Conservation (phyloP, 1,140 invertebrate species). For the Odontomachus brunneus region DNA sequence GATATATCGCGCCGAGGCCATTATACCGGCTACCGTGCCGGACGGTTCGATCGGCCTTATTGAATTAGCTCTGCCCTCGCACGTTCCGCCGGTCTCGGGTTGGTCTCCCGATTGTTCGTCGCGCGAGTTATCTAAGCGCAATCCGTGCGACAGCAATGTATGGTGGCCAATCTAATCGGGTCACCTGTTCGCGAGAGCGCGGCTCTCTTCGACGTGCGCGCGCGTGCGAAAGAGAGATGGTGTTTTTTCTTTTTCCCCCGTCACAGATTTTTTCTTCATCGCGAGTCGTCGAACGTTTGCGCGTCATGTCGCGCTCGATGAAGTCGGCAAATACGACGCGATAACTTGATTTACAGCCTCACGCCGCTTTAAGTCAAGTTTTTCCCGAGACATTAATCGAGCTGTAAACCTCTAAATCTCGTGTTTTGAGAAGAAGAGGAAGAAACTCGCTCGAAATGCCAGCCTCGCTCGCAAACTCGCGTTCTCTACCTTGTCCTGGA, state of each 20-base stretch:
- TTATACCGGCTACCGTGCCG: conserved; percentile 63
- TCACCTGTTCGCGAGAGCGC: conserved; percentile 34
- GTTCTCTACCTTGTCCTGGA: too few relatives aligned
- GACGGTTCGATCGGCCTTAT: conserved; percentile 72
- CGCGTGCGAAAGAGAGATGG: too few relatives aligned
- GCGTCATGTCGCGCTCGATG: neutral
- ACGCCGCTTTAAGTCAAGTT: conserved; percentile 15
- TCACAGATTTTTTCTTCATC: too few relatives aligned
- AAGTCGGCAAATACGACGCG: conserved; percentile 36
- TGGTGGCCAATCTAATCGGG: conserved; percentile 39
- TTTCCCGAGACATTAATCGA: neutral
- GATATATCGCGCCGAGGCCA: conserved; percentile 71
- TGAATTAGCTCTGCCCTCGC: conserved; percentile 57
- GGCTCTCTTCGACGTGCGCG: too few relatives aligned
- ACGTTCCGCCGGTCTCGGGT: conserved; percentile 1
- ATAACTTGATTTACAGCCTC: conserved; percentile 41
- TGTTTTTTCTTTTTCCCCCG: too few relatives aligned
- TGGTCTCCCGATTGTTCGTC: conserved; percentile 51
- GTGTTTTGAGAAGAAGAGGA: too few relatives aligned
- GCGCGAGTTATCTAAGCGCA: conserved; percentile 49
- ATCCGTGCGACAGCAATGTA: neutral
- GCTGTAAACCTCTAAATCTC: too few relatives aligned
- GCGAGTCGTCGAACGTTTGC: neutral
- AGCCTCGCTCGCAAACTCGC: too few relatives aligned
- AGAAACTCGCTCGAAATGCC: too few relatives aligned